Conservation (phyloP, 1,140 invertebrate genomes). For the Megalopta genalis region DNA sequence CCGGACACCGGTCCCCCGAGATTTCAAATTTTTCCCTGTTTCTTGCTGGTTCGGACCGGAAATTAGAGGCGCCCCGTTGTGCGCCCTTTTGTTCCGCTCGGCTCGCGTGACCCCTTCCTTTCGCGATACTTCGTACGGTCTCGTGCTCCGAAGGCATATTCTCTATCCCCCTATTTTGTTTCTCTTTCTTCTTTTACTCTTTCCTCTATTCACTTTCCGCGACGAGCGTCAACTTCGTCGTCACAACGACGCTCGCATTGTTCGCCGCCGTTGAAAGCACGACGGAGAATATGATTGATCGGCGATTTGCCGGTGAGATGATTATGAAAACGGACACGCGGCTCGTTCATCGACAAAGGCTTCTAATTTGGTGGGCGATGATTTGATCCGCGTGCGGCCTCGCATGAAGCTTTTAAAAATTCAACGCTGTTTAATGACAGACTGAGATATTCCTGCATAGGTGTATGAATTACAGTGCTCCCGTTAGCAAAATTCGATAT, state of each 20-base stretch:
- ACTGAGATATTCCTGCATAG: too few relatives aligned
- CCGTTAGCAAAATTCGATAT: too few relatives aligned
- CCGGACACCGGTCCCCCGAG: conserved; percentile 2
- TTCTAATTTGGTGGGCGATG: neutral
- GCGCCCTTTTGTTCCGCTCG: neutral
- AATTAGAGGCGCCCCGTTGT: conserved; percentile 1
- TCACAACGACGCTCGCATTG: neutral
- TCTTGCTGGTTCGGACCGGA: neutral
- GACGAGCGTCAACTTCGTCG: neutral
- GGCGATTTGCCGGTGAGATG: neutral
- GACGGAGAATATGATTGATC: neutral
- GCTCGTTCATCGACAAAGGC: neutral
- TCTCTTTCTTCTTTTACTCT: too few relatives aligned
- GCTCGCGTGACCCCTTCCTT: conserved; percentile 1
- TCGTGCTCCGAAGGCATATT: neutral
- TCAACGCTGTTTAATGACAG: too few relatives aligned
- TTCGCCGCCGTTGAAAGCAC: neutral
- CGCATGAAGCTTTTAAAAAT: too few relatives aligned
- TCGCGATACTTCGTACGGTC: neutral
- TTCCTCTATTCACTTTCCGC: too few relatives aligned
- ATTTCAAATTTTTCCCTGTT: neutral
- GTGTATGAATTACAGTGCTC: too few relatives aligned
- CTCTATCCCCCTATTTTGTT: too few relatives aligned
- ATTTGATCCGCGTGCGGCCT: neutral
- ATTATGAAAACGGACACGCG: neutral